Conservation (phyloP, 2,113 vertebrate species). For the Manacus vitellinus region DNA sequence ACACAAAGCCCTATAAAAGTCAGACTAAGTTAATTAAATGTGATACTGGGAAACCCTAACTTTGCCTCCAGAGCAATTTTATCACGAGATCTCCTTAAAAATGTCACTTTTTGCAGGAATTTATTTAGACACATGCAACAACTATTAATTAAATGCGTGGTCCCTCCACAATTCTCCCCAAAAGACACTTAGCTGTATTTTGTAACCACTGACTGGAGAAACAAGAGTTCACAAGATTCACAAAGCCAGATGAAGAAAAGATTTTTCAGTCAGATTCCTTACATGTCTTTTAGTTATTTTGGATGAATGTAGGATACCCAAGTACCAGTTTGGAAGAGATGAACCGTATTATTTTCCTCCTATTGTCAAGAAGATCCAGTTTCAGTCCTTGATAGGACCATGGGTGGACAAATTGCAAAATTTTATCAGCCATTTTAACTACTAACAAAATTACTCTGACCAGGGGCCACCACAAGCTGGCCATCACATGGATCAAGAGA, state of each 20-base stretch:
- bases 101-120: slow-evolving; percentile 65
- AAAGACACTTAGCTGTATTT: not conserved
- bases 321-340: not conserved
- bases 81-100: slow-evolving; percentile 68
- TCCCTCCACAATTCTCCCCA: slow-evolving; percentile 2
- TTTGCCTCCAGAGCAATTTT: slow-evolving; percentile 69
- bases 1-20: slow-evolving; percentile 76
- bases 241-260: not conserved
- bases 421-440: not conserved
- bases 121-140: slow-evolving; percentile 66
- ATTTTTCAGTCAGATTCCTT: not conserved
- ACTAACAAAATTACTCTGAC: not conserved
- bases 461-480: not conserved
- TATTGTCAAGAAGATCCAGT: not conserved
- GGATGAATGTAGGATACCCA: not conserved
- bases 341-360: not conserved
- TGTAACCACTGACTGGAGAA: not conserved
- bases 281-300: not conserved
- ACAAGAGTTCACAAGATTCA: not conserved
- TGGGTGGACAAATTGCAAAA: not conserved
- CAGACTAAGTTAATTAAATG: slow-evolving; percentile 80
- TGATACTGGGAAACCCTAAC: slow-evolving; percentile 67
- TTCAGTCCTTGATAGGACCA: not conserved
- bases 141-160: slow-evolving; percentile 33
- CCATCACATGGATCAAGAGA: not conserved